Base-by-base conservation (phyloP, 2,113 vertebrate genomes). In the Eptatretus burgeri region DNA sequence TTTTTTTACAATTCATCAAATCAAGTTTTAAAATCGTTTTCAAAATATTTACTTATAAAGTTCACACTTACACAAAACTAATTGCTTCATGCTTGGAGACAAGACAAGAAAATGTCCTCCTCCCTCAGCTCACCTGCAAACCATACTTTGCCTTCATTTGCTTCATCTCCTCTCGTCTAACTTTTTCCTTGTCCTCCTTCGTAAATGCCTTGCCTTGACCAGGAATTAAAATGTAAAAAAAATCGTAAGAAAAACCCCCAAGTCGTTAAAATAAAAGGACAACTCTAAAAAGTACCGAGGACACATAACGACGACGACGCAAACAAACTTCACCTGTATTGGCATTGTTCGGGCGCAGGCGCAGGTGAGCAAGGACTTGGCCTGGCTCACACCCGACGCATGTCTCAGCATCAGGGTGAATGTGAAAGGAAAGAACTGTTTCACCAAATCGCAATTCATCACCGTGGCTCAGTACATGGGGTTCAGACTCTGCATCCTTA, bases 401-500 rank as follows among this genome's bases (percentile, higher is more conserved):
- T 20, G 89, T 98, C 63, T 91, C 85, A 1, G 79, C 85, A 41
- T 87, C 87, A 1, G 81, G 76, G 74, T 98, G 91, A 70, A 98
- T 93, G 52, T 96, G 91, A 70, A 98, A 96, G 51, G 89, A 98
- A 65, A 98, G 69, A 13, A 98, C 91, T 0, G 87, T 93, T 66
- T 98, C 89, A 19, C 86, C 91, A 70, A 96, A 88, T 73, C 86
- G 93, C 65, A 98, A 82, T 73, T 98, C 91, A 66, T 98, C 89
- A 4, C 89, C 87, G 7, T 96, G 89, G 51, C 79, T 80, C 73
- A 98, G 74, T 18, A 80, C 63, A 9, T 77, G 82, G 1, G 91
- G 89, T 50, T 89, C 82, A 71, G 80, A 79, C 68, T 80, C 81
- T 51, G 74, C 76, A 79, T 98, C 27, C 27, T 41, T 41, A 94